These are phyloP conservation scores for Beris morrisii DNA, from an alignment of 2,888 invertebrate genomes.

Conservation along the genomic window DNA sequence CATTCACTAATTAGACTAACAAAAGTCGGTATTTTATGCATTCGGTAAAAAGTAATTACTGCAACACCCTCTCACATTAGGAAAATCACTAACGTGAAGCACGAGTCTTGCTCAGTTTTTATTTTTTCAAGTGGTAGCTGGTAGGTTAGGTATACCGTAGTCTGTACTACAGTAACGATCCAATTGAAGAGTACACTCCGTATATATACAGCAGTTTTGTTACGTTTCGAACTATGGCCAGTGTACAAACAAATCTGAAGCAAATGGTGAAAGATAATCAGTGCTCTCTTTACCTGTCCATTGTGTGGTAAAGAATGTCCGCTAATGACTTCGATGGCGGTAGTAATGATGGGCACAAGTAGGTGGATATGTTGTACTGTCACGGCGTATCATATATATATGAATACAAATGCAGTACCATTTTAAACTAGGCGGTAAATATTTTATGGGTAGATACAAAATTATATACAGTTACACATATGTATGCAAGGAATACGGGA, in stretches of 20 bases:
- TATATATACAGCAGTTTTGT: no score
- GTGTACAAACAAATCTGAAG: conserved; percentile 27
- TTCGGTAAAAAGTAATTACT: conserved; percentile 31
- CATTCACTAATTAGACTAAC: conserved; percentile 23
- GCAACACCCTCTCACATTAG: conserved; percentile 29
- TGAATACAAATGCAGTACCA: no score
- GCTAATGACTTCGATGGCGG: conserved; percentile 31
- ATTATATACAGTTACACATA: no score
- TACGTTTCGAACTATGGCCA: background rate
- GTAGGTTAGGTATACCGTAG: no score
- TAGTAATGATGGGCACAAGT: conserved; percentile 32
- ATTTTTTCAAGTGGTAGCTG: no score
- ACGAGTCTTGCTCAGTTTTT: conserved; percentile 16
- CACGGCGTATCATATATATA: conserved; percentile 26
- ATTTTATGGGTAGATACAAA: no score
- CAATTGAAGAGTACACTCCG: no score
- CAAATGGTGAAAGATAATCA: conserved; percentile 32
- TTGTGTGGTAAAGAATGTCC: conserved; percentile 32
- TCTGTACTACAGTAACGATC: no score
- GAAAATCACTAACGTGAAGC: conserved; percentile 17
- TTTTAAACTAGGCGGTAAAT: no score
- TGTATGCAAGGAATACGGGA: no score
- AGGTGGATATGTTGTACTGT: conserved; percentile 32
- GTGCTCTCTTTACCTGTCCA: conserved; percentile 23
- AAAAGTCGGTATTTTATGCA: conserved; percentile 24